phyloP scores from a whole-genome alignment of 2,888 invertebrate genomes.

The Apocheima hispidaria region DNA sequence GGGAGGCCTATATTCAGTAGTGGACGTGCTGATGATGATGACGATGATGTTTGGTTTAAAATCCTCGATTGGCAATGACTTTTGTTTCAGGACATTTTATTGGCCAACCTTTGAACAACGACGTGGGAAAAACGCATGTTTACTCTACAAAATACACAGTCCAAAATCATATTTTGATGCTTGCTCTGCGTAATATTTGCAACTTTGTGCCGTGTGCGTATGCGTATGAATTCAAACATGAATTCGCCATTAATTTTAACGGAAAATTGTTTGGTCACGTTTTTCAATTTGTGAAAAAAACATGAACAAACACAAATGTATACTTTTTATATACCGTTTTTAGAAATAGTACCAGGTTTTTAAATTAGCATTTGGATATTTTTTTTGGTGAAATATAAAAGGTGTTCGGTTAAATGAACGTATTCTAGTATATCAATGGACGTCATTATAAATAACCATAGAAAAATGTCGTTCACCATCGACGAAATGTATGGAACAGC shows the following conservation, averaged over 20 bases:
- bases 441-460: no score
- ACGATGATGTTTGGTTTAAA: no score
- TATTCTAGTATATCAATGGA: no score
- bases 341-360: no score
- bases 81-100: not conserved
- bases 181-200: not conserved
- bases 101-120: not conserved
- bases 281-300: not conserved
- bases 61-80: not conserved
- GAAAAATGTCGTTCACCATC: no score
- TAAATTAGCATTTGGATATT: no score
- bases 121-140: no score
- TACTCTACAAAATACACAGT: not conserved
- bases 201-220: not conserved
- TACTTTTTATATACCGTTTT: not conserved
- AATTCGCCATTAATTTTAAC: not conserved
- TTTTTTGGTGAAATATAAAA: no score
- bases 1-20: no score
- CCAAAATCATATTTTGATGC: not conserved
- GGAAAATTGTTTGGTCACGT: not conserved
- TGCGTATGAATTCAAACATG: not conserved
- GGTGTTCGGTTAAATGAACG: no score
- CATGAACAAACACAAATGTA: not conserved
- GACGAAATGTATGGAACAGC: no score
- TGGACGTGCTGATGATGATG: no score